Base-by-base conservation (phyloP, 2,888 invertebrate genomes). In the Hanleya hanleyi region DNA sequence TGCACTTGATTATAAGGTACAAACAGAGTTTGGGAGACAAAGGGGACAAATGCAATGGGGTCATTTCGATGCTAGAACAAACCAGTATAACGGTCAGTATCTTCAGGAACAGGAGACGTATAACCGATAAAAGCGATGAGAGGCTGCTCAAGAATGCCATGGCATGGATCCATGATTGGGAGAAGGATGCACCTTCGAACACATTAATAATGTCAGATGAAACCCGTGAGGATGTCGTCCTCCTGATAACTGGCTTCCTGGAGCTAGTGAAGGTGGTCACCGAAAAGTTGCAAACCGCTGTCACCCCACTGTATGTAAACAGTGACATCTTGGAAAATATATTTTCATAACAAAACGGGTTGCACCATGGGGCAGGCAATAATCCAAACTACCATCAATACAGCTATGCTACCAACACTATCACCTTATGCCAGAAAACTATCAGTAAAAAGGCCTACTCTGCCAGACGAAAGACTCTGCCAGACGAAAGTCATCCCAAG, bases 341-440 rank as follows among this genome's bases (percentile, higher is more conserved):
- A 15, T 69, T 69, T 22, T 38, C 61, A 1, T 62, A 69, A 41
- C 69, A 62, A 26, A 33, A 41, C 3, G 37, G 41, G 22, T 26
- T 69, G 35, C n/a, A 68, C 18, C 68, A 68, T 50, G 68, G 68
- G 6, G 22, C 35, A 22, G 26, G 32, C 12, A 33, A 29, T 0
- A 69, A 69, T 62, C 69, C 69, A 9, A 62, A 69, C 15, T 69
- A 69, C 29, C n/a, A 61, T 29, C 69, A 69, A 33, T 69, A 69
- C 1, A 61, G 69, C 1, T 26, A 6, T 36, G 69, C 69, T 3
- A 62, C 61, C 1, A 69, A 69, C 41, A 69, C 61, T 9, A 69
- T 69, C 22, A 69, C 50, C 2, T 38, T 69, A 22, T 49, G 57
- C n/a, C 62, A 69, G 18, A 29, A 38, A 33, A n/a, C 47, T 35